These are phyloP conservation scores for Atherinosoma microstoma DNA, from an alignment of 2,797 vertebrate species.

Conservation along the genomic window DNA sequence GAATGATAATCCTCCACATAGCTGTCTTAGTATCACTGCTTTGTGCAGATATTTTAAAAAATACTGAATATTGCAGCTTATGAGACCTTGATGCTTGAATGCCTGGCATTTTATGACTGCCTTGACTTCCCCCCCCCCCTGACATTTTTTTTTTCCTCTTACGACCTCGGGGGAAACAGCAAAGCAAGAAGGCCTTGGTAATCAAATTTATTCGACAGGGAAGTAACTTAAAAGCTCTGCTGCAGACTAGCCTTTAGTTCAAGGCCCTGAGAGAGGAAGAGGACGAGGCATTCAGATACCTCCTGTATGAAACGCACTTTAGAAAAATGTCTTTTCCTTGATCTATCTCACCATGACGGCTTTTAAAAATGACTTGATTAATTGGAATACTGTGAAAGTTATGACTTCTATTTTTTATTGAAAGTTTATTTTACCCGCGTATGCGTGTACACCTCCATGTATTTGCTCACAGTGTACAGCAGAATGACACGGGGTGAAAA, in stretches of 20 bases:
- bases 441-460: conserved; percentile 10
- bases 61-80: conserved; percentile 47
- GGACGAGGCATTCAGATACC: conserved; percentile 55
- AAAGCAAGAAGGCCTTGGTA: conserved; percentile 68
- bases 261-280: conserved; percentile 58
- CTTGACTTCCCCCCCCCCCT: conserved; percentile 40
- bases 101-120: conserved; percentile 69
- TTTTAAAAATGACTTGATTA: conserved; percentile 68
- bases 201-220: conserved; percentile 80
- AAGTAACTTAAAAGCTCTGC: conserved; percentile 75
- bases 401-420: conserved; percentile 44
- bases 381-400: conserved; percentile 66
- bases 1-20: conserved; percentile 52
- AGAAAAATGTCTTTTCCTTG: conserved; percentile 73
- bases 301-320: conserved; percentile 53
- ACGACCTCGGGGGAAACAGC: conserved; percentile 64
- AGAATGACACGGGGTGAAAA: conserved; percentile 58
- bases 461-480: conserved; percentile 53
- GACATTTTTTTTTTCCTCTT: conserved; percentile 8
- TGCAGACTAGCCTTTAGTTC: conserved; percentile 74
- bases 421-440: conserved; percentile 35
- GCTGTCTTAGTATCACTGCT: conserved; percentile 63
- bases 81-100: conserved; percentile 71
- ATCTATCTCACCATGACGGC: conserved; percentile 55
- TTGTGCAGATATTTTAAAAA: conserved; percentile 53